Percentiles rank a stretch among this genome's conserved stretches.
Conservation (phyloP, 2,113 vertebrate genomes). For the Chaetodon trifascialis region DNA sequence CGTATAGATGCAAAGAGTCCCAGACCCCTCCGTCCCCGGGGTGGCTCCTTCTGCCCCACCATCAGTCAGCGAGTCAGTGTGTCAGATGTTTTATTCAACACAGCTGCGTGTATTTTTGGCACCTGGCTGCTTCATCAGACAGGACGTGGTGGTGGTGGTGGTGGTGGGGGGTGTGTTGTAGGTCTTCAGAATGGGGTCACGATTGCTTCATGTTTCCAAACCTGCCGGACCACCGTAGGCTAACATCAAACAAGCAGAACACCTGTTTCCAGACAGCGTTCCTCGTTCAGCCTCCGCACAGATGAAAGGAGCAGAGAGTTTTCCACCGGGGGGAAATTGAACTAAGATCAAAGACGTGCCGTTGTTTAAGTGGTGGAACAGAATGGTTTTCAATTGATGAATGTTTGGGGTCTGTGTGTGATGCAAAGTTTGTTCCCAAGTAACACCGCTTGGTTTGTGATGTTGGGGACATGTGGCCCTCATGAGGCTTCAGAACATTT, state of each 20-base stretch:
- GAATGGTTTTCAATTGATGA: conserved; percentile 57
- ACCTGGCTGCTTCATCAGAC: conserved; percentile 61
- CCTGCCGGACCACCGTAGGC: conserved; percentile 54
- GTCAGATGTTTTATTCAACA: conserved; percentile 77
- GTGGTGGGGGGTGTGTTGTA: conserved; percentile 4
- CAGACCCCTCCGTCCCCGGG: conserved; percentile 43
- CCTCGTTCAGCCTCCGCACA: conserved; percentile 48
- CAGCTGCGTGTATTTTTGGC: conserved; percentile 72
- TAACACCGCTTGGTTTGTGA: conserved; percentile 20
- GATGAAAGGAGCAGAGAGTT: conserved; percentile 76
- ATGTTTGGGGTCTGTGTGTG: conserved; percentile 43
- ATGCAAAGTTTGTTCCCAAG: conserved; percentile 44
- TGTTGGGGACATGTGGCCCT: not conserved
- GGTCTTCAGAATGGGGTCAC: conserved; percentile 67
- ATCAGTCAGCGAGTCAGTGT: conserved; percentile 71
- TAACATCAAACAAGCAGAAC: conserved; percentile 75
- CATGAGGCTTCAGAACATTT: not conserved
- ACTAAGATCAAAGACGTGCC: conserved; percentile 62
- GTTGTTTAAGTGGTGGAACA: conserved; percentile 58
- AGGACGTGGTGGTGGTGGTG: not conserved
- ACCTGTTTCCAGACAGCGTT: conserved; percentile 67
- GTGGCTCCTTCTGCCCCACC: conserved; percentile 61
- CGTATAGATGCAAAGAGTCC: conserved; percentile 23
- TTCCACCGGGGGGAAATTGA: conserved; percentile 46
- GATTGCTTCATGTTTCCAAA: conserved; percentile 60